Conservation (phyloP, 2,113 vertebrate genomes). For the Procapra przewalskii region DNA sequence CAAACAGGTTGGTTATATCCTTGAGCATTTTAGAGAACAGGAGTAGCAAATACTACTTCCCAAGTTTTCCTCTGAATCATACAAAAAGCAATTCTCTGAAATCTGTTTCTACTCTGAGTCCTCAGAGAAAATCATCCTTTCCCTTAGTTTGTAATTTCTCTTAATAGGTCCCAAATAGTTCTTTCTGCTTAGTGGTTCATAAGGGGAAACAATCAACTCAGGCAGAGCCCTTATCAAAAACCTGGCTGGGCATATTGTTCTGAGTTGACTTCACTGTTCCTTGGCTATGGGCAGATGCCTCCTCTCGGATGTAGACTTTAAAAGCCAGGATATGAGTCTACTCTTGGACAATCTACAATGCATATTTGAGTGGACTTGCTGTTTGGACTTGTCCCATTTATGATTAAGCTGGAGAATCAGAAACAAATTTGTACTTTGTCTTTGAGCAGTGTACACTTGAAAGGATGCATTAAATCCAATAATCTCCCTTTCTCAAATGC, state of each 20-base stretch:
- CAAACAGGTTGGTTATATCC: background rate
- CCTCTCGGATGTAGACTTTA: background rate
- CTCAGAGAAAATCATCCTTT: background rate
- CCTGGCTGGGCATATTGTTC: background rate
- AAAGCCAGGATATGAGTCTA: background rate
- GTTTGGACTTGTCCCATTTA: background rate
- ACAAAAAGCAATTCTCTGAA: background rate
- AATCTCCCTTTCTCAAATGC: background rate
- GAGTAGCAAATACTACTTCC: background rate
- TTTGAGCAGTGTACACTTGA: background rate
- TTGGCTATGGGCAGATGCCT: background rate
- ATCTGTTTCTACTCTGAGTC: background rate
- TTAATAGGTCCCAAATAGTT: background rate
- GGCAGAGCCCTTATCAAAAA: background rate
- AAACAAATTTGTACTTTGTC: background rate
- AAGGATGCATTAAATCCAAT: background rate
- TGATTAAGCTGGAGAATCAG: background rate
- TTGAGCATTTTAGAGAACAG: conserved; percentile 14
- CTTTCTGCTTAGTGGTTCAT: background rate
- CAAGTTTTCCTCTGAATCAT: background rate
- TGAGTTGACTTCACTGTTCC: background rate
- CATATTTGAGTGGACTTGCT: background rate
- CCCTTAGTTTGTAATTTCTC: background rate
- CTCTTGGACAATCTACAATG: background rate
- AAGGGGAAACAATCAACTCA: background rate